A percentile compares a stretch with the other conserved stretches of the same genome.
These are phyloP conservation scores for Theocolax elegans DNA, from an alignment of 1,140 invertebrate species.

Conservation along the genomic window DNA sequence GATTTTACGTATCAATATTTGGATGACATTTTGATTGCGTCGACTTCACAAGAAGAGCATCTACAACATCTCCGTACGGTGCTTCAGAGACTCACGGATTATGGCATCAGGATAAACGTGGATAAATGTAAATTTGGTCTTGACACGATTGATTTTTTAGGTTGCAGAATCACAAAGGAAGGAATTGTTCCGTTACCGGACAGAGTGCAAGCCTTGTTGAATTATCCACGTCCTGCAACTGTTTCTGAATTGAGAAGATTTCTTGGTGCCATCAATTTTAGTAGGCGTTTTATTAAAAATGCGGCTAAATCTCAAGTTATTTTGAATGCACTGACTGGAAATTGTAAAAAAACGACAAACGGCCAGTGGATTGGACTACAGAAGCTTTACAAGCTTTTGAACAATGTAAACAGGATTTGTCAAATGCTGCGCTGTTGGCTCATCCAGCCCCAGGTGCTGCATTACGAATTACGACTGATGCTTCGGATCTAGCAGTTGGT, in stretches of 20 bases:
- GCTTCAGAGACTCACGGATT: slow-evolving; percentile 47
- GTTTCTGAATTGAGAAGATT: background rate
- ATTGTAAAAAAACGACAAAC: no score
- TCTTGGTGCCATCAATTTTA: slow-evolving; percentile 30
- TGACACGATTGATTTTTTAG: background rate
- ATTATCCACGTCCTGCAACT: background rate
- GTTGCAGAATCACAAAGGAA: background rate
- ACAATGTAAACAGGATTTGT: background rate
- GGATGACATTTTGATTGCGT: slow-evolving; percentile 45
- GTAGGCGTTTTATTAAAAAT: slow-evolving; percentile 26
- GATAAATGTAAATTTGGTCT: slow-evolving; percentile 44
- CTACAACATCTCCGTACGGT: slow-evolving; percentile 26
- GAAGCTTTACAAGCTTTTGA: slow-evolving; percentile 29
- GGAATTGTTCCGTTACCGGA: background rate
- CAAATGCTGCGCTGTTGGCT: background rate
- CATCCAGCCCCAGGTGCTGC: background rate
- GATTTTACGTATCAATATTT: slow-evolving; percentile 42
- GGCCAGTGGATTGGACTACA: no score
- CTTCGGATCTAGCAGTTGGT: slow-evolving; percentile 26
- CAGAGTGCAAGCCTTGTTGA: background rate
- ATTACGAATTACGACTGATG: slow-evolving; percentile 2
- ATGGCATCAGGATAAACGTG: slow-evolving; percentile 51
- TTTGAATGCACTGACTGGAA: slow-evolving; percentile 33
- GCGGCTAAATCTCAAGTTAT: slow-evolving; percentile 47
- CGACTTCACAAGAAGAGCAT: slow-evolving; percentile 23